Percentiles rank a stretch among this genome's conserved stretches.
Evolutionary conservation across 2,888 invertebrate species (phyloP).

Genomic region (Sesamia inferens): DNA sequence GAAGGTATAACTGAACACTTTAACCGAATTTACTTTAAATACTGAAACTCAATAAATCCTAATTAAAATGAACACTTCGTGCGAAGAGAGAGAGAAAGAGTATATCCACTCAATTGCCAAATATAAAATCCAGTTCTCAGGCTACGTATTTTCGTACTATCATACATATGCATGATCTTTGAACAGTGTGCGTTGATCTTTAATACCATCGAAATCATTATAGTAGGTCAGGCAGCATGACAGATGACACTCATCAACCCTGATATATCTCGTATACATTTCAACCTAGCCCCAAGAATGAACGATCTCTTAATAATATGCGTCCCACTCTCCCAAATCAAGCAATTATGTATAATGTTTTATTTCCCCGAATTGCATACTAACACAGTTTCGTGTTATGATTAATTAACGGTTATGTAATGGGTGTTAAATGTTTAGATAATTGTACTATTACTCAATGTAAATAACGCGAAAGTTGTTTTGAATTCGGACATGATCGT

Average conservation of each 20-base stretch:
- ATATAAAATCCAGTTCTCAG: background rate
- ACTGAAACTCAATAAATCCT: background rate
- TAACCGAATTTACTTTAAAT: background rate
- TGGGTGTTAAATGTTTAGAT: constrained; percentile 49
- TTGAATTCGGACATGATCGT: constrained; percentile 6
- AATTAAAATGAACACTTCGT: constrained; percentile 10
- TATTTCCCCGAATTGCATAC: constrained; percentile 71
- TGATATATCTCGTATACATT: constrained; percentile 17
- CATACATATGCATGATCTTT: constrained; percentile 16
- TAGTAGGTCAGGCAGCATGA: constrained; percentile 43
- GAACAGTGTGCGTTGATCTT: background rate
- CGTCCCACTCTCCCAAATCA: constrained; percentile 77
- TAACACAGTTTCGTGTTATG: constrained; percentile 62
- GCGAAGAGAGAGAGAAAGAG: background rate
- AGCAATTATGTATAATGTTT: constrained; percentile 65
- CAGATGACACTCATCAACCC: constrained; percentile 38
- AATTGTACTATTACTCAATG: constrained; percentile 48
- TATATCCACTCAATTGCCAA: constrained; percentile 1
- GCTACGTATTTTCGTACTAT: constrained; percentile 17
- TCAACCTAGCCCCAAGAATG: constrained; percentile 38
- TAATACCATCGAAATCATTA: constrained; percentile 36
- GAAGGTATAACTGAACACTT: too few relatives aligned
- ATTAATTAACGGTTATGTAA: constrained; percentile 46
- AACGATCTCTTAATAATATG: constrained; percentile 52
- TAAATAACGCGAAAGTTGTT: constrained; percentile 27